Base-by-base conservation (phyloP, 1,140 invertebrate species). In the Zaprionus ghesquierei region DNA sequence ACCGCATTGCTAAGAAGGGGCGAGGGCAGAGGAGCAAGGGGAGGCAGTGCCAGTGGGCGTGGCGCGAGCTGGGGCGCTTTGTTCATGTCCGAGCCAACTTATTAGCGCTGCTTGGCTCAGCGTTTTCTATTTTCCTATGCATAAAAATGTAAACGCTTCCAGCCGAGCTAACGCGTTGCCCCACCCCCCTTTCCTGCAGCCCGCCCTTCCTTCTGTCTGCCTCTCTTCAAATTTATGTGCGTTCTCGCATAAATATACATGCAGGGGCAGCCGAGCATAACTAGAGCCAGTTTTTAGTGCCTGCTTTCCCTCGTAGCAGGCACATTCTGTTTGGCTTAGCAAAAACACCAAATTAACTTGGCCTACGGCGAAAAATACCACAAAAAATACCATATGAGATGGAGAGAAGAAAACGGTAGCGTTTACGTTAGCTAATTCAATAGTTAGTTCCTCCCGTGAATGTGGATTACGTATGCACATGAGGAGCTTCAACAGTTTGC, bases 121-220 rank as follows among this genome's bases (percentile, higher is more conserved):
- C 75, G 73, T 46, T 46, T 46, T 46, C 41, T 74, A 70, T 73
- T 75, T 78, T 59, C 84, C 84, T 69, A 86, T 86, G 82, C 82
- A 86, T 86, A 87, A 87, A 87, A 86, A 81, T 87, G 81, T 87
- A 76, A 79, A 66, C 78, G 81, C 76, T 76, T 77, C 61, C 75
- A 62, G 70, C 49, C 31, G 49, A 33, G 56, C 58, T 60, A 66
- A n/a, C 22, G 64, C 41, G 4, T 20, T 41, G 35, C 35, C 8
- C 15, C 2, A 23, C 46, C 12, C 20, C 20, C 46, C 41, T 18
- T 3, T 6, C 23, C 49, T n/a, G 2, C 5, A 1, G n/a, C 5
- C 0, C 22, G n/a, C 5, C 12, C 4, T 13, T 12, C 1, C 3
- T 22, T 2, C 23, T 41, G 18, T 5, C 15, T n/a, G 29, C 20